A percentile compares a stretch with the other conserved stretches of the same genome.
phyloP scores from a whole-genome alignment of 2,888 invertebrate genomes.

The Meteorus colon region DNA sequence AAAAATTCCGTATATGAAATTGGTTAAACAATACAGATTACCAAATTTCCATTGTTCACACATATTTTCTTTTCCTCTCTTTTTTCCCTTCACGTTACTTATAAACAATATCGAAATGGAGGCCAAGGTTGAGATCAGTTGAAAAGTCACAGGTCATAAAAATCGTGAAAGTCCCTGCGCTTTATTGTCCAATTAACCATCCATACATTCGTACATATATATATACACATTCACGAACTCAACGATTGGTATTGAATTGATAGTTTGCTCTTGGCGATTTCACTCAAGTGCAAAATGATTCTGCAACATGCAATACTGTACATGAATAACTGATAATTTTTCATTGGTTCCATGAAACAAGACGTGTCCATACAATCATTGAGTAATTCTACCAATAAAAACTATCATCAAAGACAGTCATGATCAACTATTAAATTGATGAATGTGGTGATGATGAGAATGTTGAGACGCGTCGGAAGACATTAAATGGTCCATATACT shows the following conservation, averaged over 20 bases:
- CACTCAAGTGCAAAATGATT: not conserved
- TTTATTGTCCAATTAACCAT: not conserved
- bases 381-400: not conserved
- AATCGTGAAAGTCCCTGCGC: slow-evolving; percentile 3
- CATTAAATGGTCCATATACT: not conserved
- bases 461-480: not conserved
- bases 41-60: not conserved
- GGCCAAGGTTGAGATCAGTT: not conserved
- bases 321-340: not conserved
- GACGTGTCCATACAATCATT: slow-evolving; percentile 5
- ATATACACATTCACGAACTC: not conserved
- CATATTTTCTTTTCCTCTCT: not conserved
- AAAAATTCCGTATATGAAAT: too few relatives aligned
- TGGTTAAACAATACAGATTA: too few relatives aligned
- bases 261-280: not conserved
- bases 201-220: not conserved
- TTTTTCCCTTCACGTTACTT: not conserved
- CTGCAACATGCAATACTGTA: not conserved
- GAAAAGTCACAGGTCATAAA: not conserved
- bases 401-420: not conserved
- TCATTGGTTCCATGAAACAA: not conserved
- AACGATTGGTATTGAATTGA: slow-evolving; percentile 3
- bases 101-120: not conserved
- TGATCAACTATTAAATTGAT: not conserved
- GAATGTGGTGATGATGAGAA: not conserved